These are phyloP conservation scores for Thera britannica DNA, from an alignment of 2,888 invertebrate species.

Conservation along the genomic window DNA sequence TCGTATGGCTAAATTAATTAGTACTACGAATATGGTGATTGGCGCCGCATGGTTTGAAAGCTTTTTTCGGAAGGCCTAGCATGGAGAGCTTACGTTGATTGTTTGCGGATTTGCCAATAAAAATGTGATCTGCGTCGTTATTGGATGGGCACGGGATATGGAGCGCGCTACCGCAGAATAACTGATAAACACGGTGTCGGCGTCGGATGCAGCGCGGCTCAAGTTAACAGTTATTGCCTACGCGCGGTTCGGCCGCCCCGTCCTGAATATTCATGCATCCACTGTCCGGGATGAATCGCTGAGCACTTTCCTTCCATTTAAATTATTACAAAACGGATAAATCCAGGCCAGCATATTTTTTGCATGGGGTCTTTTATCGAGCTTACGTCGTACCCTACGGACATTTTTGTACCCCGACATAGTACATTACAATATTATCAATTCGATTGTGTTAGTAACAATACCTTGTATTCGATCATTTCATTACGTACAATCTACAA, in stretches of 20 bases:
- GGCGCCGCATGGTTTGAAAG: constrained; percentile 41
- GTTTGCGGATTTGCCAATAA: constrained; percentile 29
- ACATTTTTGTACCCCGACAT: neutral
- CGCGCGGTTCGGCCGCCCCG: constrained; percentile 54
- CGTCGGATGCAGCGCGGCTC: constrained; percentile 58
- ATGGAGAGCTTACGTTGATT: constrained; percentile 24
- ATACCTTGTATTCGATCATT: constrained; percentile 16
- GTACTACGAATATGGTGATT: constrained; percentile 45
- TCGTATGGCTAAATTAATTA: constrained; percentile 47
- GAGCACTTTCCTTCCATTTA: constrained; percentile 53
- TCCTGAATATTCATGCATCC: constrained; percentile 76
- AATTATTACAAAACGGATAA: constrained; percentile 36
- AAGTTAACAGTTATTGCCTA: constrained; percentile 78
- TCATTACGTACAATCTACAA: constrained; percentile 29
- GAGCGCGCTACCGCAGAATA: constrained; percentile 43
- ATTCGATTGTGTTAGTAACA: constrained; percentile 4
- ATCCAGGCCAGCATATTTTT: neutral
- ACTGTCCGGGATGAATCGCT: constrained; percentile 57
- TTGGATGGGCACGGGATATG: constrained; percentile 29
- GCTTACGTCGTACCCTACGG: neutral
- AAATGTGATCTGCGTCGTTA: constrained; percentile 25
- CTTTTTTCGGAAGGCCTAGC: constrained; percentile 14
- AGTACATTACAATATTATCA: neutral
- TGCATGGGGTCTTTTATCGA: neutral
- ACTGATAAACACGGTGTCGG: constrained; percentile 54